Percentiles rank a stretch among this genome's conserved stretches.
phyloP scores from a whole-genome alignment of 2,113 vertebrate genomes.

The Lipophrys pholis region DNA sequence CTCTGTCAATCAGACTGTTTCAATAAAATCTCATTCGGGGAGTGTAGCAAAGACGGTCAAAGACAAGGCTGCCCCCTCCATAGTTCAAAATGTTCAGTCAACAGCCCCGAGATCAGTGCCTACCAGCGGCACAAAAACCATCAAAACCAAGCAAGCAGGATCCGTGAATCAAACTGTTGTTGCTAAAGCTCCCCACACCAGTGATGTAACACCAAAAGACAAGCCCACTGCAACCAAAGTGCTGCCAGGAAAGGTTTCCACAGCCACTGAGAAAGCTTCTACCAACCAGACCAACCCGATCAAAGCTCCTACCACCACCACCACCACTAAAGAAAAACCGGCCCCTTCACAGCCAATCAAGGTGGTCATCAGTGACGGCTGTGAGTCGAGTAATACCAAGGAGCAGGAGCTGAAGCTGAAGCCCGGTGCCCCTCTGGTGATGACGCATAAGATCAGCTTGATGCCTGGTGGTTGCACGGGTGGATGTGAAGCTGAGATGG shows the following conservation, averaged over 20 bases:
- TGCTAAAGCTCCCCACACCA: conserved; percentile 27
- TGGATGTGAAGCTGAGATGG: conserved; percentile 75
- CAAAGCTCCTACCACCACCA: conserved; percentile 28
- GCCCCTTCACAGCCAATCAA: conserved; percentile 64
- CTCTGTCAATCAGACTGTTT: conserved; percentile 50
- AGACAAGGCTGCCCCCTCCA: conserved; percentile 47
- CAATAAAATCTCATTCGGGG: conserved; percentile 41
- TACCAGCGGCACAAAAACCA: conserved; percentile 37
- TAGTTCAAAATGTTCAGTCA: conserved; percentile 52
- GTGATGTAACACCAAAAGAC: conserved; percentile 60
- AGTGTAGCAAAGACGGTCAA: conserved; percentile 44
- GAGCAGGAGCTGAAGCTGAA: conserved; percentile 77
- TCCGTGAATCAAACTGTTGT: conserved; percentile 56
- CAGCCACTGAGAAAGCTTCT: conserved; percentile 32
- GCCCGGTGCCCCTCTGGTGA: conserved; percentile 80
- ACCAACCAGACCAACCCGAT: conserved; percentile 28
- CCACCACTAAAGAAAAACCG: conserved; percentile 57
- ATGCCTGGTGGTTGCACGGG: conserved; percentile 74
- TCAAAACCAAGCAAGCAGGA: conserved; percentile 49
- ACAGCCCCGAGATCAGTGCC: conserved; percentile 31
- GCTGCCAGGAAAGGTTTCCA: conserved; percentile 32
- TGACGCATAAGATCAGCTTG: conserved; percentile 84
- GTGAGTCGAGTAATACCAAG: conserved; percentile 52
- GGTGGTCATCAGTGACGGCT: conserved; percentile 76
- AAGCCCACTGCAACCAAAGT: conserved; percentile 26